Percentiles rank a stretch among this genome's conserved stretches.
Evolutionary conservation across 1,140 invertebrate genomes (phyloP).

Genomic region (Mizuhopecten yessoensis): DNA sequence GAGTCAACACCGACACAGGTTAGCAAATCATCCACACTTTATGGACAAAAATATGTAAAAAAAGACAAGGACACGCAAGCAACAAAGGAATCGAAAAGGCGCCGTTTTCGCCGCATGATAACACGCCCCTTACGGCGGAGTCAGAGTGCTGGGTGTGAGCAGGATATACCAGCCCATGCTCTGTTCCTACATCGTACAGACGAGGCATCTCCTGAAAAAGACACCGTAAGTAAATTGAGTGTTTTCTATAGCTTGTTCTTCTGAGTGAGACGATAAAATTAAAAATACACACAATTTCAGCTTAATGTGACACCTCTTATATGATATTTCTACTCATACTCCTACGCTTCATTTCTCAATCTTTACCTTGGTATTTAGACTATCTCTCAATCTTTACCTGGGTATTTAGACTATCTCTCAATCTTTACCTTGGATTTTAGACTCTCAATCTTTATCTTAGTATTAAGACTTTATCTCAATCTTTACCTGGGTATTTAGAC

Average conservation of each 20-base stretch:
- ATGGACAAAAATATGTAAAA: constrained; percentile 40
- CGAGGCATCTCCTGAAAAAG: constrained; percentile 65
- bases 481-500: too few species aligned
- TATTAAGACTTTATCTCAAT: too few species aligned
- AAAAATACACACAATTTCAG: too few species aligned
- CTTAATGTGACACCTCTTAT: too few species aligned
- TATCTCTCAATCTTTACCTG: too few species aligned
- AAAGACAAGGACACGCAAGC: constrained; percentile 45
- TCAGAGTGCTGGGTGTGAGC: constrained; percentile 82
- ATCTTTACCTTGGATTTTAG: too few species aligned
- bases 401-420: too few species aligned
- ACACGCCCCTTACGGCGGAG: constrained; percentile 81
- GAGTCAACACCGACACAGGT: constrained; percentile 34
- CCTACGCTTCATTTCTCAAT: too few species aligned
- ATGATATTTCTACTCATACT: too few species aligned
- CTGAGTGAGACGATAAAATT: too few species aligned
- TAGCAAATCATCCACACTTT: background rate
- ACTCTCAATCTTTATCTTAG: too few species aligned
- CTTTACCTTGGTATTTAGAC: too few species aligned
- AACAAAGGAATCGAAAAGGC: constrained; percentile 64
- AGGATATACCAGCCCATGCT: constrained; percentile 82
- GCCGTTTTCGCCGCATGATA: constrained; percentile 76
- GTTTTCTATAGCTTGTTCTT: background rate
- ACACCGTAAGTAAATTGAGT: constrained; percentile 73
- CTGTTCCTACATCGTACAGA: constrained; percentile 77